Percentiles rank a stretch among this genome's conserved stretches.
Evolutionary conservation across 2,113 vertebrate species (phyloP).

Genomic region (Dascyllus trimaculatus): DNA sequence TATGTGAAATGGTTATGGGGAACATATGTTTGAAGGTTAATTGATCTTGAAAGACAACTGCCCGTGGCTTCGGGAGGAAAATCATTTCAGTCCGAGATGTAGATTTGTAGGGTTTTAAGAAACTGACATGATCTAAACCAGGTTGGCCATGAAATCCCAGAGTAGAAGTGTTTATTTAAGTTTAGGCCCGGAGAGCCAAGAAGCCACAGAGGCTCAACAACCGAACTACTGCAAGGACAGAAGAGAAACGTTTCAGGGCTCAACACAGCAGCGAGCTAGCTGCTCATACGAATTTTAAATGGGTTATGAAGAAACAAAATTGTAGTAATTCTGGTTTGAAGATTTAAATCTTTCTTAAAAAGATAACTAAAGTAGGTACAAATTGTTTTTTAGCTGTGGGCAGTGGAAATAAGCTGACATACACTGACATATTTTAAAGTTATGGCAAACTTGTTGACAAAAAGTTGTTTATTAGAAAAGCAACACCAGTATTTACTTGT

Average conservation of each 20-base stretch:
- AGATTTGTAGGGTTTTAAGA: constrained; percentile 57
- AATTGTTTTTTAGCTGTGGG: too few relatives aligned
- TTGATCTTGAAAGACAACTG: constrained; percentile 76
- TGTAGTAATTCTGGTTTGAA: neutral
- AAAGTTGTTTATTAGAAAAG: too few relatives aligned
- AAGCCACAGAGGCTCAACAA: constrained; percentile 27
- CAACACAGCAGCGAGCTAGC: neutral
- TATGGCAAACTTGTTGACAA: too few relatives aligned
- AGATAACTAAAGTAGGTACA: too few relatives aligned
- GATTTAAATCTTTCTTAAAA: neutral
- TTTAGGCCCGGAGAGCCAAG: constrained; percentile 45
- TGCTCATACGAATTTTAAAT: neutral
- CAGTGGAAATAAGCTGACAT: too few relatives aligned
- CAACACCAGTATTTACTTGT: too few relatives aligned
- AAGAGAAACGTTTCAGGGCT: constrained; percentile 25
- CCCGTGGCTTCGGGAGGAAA: constrained; percentile 58
- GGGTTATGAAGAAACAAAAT: neutral
- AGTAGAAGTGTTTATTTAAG: constrained; percentile 69
- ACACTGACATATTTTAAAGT: too few relatives aligned
- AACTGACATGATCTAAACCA: constrained; percentile 73
- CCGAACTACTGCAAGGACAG: constrained; percentile 10
- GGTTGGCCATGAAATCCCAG: constrained; percentile 69
- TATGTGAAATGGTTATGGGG: constrained; percentile 74
- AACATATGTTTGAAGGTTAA: constrained; percentile 75
- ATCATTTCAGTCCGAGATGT: constrained; percentile 52